phyloP scores from a whole-genome alignment of 2,113 vertebrate species.

The Chloropsis cyanopogon region DNA sequence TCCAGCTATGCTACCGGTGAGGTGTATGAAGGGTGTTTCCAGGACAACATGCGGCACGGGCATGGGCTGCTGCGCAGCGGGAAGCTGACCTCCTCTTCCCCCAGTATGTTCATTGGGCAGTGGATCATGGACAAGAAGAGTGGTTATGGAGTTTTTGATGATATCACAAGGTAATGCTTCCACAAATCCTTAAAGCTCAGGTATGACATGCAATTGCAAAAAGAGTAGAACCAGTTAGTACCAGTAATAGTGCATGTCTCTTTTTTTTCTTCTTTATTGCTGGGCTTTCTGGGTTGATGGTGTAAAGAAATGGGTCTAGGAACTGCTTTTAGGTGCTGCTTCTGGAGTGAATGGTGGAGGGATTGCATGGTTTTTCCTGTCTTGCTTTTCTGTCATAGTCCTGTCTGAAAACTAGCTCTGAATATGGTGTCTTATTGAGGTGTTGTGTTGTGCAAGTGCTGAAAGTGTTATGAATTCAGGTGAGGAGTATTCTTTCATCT shows the following conservation, averaged over 20 bases:
- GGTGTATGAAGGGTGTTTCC: slow-evolving; percentile 93
- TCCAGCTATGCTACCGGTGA: slow-evolving; percentile 89
- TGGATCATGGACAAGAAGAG: slow-evolving; percentile 94
- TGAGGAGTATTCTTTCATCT: background rate
- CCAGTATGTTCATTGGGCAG: slow-evolving; percentile 97
- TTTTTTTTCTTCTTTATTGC: background rate
- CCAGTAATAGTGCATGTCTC: background rate
- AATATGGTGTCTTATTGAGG: background rate
- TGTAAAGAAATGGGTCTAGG: background rate
- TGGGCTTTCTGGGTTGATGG: background rate
- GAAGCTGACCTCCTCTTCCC: slow-evolving; percentile 90
- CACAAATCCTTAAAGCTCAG: background rate
- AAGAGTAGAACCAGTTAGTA: background rate
- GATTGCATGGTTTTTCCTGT: background rate
- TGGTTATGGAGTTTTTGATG: slow-evolving; percentile 95
- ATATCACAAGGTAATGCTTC: slow-evolving; percentile 89
- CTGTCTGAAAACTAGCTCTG: background rate
- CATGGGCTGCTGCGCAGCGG: slow-evolving; percentile 95
- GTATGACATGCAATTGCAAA: background rate
- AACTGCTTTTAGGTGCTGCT: background rate
- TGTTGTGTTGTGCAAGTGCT: background rate
- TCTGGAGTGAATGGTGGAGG: background rate
- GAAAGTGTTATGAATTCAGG: background rate
- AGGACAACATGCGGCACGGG: slow-evolving; percentile 91
- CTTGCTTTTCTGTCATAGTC: background rate